These are phyloP conservation scores for Hirudo medicinalis DNA, from an alignment of 1,140 invertebrate genomes.

Conservation along the genomic window DNA sequence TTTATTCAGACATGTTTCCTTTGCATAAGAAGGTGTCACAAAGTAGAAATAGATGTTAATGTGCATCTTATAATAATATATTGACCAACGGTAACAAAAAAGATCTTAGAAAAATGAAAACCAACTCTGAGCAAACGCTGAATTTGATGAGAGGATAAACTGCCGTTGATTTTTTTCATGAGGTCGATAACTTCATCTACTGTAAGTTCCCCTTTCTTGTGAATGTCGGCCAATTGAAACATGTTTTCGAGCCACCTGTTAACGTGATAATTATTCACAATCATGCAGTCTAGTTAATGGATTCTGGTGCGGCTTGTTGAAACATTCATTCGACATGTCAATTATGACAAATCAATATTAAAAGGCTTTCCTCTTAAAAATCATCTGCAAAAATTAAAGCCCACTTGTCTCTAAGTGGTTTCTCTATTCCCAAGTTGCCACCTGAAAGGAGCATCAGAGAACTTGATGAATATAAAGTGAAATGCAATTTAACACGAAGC, in stretches of 20 bases:
- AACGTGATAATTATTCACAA: neutral
- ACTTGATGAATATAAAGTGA: too few relatives aligned
- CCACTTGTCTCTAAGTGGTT: constrained; percentile 41
- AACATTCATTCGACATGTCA: too few relatives aligned
- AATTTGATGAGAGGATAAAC: constrained; percentile 43
- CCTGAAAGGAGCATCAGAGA: constrained; percentile 27
- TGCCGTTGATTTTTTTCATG: constrained; percentile 46
- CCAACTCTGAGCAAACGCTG: constrained; percentile 47
- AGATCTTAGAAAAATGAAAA: neutral
- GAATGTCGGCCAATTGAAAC: constrained; percentile 45
- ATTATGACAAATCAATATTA: too few relatives aligned
- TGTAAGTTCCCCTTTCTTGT: constrained; percentile 43
- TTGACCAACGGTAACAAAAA: neutral
- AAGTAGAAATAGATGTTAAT: neutral
- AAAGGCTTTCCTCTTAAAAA: too few relatives aligned
- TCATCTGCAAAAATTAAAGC: too few relatives aligned
- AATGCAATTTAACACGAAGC: too few relatives aligned
- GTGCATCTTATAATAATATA: too few relatives aligned
- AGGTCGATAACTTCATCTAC: constrained; percentile 46
- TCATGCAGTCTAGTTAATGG: too few relatives aligned
- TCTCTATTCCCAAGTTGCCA: constrained; percentile 38
- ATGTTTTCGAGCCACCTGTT: constrained; percentile 45
- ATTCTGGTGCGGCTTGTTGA: too few relatives aligned
- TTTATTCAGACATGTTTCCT: constrained; percentile 45
- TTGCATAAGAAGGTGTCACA: constrained; percentile 27